These are phyloP conservation scores for Sthenelais limicola DNA, from an alignment of 2,888 invertebrate species.

Conservation along the genomic window DNA sequence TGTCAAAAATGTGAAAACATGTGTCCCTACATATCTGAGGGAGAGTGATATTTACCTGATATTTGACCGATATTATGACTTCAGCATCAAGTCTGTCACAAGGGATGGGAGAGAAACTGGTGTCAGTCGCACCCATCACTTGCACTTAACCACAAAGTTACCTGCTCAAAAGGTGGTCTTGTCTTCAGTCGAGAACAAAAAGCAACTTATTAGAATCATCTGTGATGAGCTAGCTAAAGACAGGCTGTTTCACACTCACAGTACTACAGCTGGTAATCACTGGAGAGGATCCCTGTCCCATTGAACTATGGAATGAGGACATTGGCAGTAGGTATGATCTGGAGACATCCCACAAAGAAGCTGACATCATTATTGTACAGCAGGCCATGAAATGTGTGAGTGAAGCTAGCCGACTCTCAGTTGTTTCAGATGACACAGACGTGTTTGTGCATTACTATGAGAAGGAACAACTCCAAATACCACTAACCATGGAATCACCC, in stretches of 20 bases:
- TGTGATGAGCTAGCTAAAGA: too few species aligned
- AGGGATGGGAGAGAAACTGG: background rate
- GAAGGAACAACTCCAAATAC: too few species aligned
- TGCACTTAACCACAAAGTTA: too few species aligned
- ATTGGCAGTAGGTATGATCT: background rate
- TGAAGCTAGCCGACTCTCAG: background rate
- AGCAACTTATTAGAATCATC: too few species aligned
- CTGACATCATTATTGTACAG: background rate
- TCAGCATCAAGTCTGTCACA: background rate
- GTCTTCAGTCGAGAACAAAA: too few species aligned
- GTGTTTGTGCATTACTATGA: too few species aligned
- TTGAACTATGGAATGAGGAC: background rate
- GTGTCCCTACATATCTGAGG: background rate
- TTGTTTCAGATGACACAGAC: too few species aligned
- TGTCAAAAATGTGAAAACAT: background rate
- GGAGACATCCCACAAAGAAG: background rate
- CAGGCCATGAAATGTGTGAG: background rate
- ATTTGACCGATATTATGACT: conserved; percentile 5
- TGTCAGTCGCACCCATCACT: background rate
- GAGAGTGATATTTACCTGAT: background rate
- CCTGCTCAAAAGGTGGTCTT: too few species aligned
- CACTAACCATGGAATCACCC: too few species aligned
- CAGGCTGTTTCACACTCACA: too few species aligned
- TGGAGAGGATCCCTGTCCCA: background rate
- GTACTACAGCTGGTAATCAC: too few species aligned